Conservation (phyloP, 1,140 invertebrate species). For the Papilio glaucus region DNA sequence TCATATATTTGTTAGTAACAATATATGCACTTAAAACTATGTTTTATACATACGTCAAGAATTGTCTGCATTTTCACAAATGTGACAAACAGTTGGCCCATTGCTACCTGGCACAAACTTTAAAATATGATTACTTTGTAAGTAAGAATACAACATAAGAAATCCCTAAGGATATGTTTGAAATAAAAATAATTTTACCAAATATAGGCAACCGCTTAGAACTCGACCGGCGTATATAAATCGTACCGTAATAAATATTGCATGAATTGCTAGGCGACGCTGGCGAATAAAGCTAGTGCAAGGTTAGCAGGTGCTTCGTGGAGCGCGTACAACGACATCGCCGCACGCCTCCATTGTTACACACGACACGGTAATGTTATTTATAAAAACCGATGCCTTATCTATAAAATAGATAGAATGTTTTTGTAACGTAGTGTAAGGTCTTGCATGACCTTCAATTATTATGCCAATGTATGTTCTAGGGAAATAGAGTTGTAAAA, state of each 20-base stretch:
- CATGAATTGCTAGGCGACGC: slow-evolving; percentile 34
- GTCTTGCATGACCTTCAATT: neutral
- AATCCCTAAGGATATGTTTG: too few relatives aligned
- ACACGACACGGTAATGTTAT: slow-evolving; percentile 39
- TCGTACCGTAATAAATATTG: slow-evolving; percentile 26
- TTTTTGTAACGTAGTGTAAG: slow-evolving; percentile 12
- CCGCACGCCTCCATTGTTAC: slow-evolving; percentile 48
- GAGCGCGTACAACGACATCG: slow-evolving; percentile 65
- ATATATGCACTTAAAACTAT: too few relatives aligned
- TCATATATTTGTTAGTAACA: too few relatives aligned
- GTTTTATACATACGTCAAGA: too few relatives aligned
- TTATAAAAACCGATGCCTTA: slow-evolving; percentile 8
- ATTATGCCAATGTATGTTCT: neutral
- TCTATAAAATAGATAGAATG: neutral
- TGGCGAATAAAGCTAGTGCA: slow-evolving; percentile 52
- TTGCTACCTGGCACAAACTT: too few relatives aligned
- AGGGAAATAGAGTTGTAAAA: too few relatives aligned
- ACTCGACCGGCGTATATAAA: neutral
- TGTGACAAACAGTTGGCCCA: too few relatives aligned
- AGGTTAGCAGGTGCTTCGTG: slow-evolving; percentile 72
- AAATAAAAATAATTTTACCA: slow-evolving; percentile 22
- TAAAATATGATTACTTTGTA: too few relatives aligned
- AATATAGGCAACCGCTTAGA: slow-evolving; percentile 2
- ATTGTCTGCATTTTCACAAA: too few relatives aligned
- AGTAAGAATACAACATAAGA: too few relatives aligned